These are phyloP conservation scores for Philaethria dido DNA, from an alignment of 2,888 invertebrate genomes.

Conservation along the genomic window DNA sequence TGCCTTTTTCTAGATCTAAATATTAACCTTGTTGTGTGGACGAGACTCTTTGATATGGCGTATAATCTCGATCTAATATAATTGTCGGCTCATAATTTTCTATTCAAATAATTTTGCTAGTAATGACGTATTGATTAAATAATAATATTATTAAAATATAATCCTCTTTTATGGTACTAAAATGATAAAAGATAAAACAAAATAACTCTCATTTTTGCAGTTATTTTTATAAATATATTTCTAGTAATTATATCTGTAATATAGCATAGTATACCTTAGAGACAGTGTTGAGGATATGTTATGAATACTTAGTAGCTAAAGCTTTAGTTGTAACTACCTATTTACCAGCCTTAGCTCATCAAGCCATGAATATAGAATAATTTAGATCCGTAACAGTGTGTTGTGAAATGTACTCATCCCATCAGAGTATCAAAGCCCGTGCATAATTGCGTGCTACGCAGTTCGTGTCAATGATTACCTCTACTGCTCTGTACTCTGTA, in stretches of 20 bases:
- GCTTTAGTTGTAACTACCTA: constrained; percentile 1
- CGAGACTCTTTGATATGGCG: too few relatives aligned
- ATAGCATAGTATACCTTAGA: background rate
- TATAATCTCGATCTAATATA: too few relatives aligned
- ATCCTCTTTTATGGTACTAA: too few relatives aligned
- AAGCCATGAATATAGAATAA: constrained; percentile 7
- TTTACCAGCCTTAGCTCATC: constrained; percentile 9
- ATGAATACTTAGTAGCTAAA: background rate
- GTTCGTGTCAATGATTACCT: constrained; percentile 39
- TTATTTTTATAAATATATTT: too few relatives aligned
- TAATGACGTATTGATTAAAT: too few relatives aligned
- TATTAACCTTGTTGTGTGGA: background rate
- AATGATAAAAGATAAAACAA: too few relatives aligned
- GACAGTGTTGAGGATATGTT: background rate
- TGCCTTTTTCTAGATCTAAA: background rate
- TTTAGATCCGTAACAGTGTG: constrained; percentile 5
- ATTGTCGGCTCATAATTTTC: too few relatives aligned
- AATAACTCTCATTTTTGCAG: too few relatives aligned
- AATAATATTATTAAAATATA: too few relatives aligned
- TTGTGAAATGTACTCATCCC: constrained; percentile 32
- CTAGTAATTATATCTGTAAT: background rate
- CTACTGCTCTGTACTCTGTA: constrained; percentile 33
- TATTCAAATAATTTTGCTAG: too few relatives aligned
- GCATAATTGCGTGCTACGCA: constrained; percentile 31
- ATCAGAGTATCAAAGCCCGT: constrained; percentile 30